Evolutionary conservation across 2,797 vertebrate species (phyloP), one percentile per base, ranked within the genome.

Genomic region (Lacerta viridis): DNA sequence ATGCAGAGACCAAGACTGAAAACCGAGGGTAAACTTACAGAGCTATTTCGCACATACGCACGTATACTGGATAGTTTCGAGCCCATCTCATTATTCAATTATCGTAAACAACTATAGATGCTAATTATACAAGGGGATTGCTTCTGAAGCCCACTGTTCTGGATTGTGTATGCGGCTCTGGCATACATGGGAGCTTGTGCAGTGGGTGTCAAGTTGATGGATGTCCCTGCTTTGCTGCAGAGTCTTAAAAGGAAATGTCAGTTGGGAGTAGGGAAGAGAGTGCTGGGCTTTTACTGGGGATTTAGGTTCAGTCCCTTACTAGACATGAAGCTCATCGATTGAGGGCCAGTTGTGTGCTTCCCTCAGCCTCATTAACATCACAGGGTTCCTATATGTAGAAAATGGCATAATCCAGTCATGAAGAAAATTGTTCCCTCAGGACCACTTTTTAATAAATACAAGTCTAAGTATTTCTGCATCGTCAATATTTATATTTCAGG

Each of bases 1-100:
- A 90, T 82, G 17, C 20, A 39, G 76, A 77, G 5, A 64, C 15
- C 80, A 79, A 93, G 92, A 85, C 1, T 23, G 68, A 90, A 92
- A 94, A 83, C 13, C 1, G 33, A 27, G 8, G 55, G 88, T 80
- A 87, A 83, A 91, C 74, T 59, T 2, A 1, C 79, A 85, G 23
- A 7, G 6, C 27, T 72, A 3, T 46, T 93, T 92, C 64, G 86
- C 50, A 69, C 82, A 90, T 3, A 9, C 75, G 1, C 11, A 80
- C 68, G 75, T 76, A 18, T 36, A 68, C 8, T 68, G 27, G 71
- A 4, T 61, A 3, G 66, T 92, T 86, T 50, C 64, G 72, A 84
- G n/a, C 27, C 41, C 43, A 64, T 66, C n/a, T 27, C 43, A 43
- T 39, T 80, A n/a, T 75, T 36, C 10, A 61, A 18, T 80, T 72